phyloP scores from a whole-genome alignment of 2,888 invertebrate species.

The Gnatocerus cornutus region DNA sequence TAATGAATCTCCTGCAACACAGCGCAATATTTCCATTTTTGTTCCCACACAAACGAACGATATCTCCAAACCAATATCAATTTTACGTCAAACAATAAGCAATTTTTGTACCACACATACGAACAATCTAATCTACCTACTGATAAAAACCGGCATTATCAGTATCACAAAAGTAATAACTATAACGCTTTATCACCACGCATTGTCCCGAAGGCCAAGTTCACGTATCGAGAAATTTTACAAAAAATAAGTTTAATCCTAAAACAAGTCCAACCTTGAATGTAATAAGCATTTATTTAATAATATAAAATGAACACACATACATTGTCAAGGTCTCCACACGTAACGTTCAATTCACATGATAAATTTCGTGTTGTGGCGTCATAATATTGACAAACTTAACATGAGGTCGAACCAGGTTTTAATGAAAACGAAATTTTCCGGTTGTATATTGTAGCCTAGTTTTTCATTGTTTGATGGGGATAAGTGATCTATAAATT shows the following conservation, averaged over 20 bases:
- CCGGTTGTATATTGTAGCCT: neutral
- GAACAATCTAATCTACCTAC: constrained; percentile 23
- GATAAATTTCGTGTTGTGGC: constrained; percentile 29
- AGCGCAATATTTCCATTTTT: neutral
- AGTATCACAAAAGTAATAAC: constrained; percentile 22
- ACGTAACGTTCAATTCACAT: constrained; percentile 33
- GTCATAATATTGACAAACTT: constrained; percentile 34
- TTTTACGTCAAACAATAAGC: constrained; percentile 31
- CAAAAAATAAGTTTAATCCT: constrained; percentile 22
- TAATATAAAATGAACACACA: constrained; percentile 36
- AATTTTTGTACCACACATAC: constrained; percentile 32
- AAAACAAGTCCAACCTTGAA: constrained; percentile 33
- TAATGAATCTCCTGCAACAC: too few relatives aligned
- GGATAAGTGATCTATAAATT: constrained; percentile 29
- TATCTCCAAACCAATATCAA: neutral
- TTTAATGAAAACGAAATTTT: constrained; percentile 15
- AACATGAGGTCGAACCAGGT: constrained; percentile 10
- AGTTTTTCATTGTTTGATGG: constrained; percentile 19
- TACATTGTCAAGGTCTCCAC: constrained; percentile 34
- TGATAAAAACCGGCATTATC: constrained; percentile 26
- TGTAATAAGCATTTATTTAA: constrained; percentile 44
- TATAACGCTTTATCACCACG: constrained; percentile 13
- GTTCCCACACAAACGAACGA: neutral
- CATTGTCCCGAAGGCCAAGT: constrained; percentile 34
- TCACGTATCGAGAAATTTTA: constrained; percentile 6